Conservation (phyloP, 2,113 vertebrate genomes). For the Oceanites oceanicus region DNA sequence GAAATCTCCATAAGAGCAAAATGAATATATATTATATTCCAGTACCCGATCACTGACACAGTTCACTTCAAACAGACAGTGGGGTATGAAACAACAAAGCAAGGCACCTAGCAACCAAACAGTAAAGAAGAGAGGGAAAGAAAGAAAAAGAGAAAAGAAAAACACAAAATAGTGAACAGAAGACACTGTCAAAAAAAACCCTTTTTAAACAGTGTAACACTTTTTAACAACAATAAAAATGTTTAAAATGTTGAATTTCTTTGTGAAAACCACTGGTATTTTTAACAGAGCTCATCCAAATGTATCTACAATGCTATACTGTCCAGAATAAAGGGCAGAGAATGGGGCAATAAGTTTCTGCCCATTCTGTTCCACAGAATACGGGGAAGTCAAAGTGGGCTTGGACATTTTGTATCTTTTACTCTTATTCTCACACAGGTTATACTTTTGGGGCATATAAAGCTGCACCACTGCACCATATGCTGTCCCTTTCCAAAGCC, state of each 20-base stretch:
- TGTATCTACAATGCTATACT: background rate
- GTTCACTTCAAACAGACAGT: background rate
- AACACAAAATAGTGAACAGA: background rate
- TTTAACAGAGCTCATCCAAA: background rate
- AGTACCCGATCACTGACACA: background rate
- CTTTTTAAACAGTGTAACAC: background rate
- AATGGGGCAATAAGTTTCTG: background rate
- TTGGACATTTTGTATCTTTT: background rate
- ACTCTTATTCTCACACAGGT: background rate
- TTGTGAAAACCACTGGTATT: background rate
- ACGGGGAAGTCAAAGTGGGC: background rate
- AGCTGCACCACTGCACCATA: background rate
- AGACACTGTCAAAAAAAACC: background rate
- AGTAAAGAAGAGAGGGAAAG: background rate
- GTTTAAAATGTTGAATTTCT: background rate
- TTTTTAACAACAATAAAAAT: background rate
- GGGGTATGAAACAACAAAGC: background rate
- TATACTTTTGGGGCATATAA: background rate
- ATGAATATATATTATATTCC: background rate
- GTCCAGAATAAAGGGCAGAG: background rate
- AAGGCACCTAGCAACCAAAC: background rate
- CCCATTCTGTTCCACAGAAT: background rate
- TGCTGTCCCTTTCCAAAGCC: background rate
- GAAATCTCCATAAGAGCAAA: background rate
- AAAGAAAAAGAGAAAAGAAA: background rate